Percentiles rank a stretch among this genome's conserved stretches.
Conservation (phyloP, 2,888 invertebrate genomes). For the Synanthedon tipuliformis region DNA sequence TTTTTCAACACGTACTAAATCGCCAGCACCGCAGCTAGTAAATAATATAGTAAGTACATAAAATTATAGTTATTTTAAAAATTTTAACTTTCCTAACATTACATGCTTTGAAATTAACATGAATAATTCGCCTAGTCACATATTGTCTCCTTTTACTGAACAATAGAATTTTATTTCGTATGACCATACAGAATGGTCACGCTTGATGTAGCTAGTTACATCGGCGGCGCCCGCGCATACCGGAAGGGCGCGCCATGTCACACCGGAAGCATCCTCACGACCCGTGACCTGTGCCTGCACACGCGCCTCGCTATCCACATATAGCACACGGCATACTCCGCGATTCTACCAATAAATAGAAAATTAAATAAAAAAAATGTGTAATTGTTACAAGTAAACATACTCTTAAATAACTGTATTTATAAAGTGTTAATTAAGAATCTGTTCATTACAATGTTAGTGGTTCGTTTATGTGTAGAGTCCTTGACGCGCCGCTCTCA, state of each 20-base stretch:
- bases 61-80: too few relatives aligned
- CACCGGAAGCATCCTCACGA: slow-evolving; percentile 52
- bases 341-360: too few relatives aligned
- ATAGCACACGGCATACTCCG: slow-evolving; percentile 35
- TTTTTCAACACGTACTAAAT: too few relatives aligned
- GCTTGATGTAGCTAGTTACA: slow-evolving; percentile 33
- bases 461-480: slow-evolving; percentile 19
- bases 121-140: background rate
- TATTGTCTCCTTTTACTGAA: slow-evolving; percentile 7
- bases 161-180: slow-evolving; percentile 40
- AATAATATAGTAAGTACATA: too few relatives aligned
- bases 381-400: too few relatives aligned
- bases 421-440: background rate
- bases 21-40: too few relatives aligned
- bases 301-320: slow-evolving; percentile 40
- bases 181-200: slow-evolving; percentile 33
- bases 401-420: too few relatives aligned
- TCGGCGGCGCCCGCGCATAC: slow-evolving; percentile 47
- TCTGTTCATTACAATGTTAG: background rate
- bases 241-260: slow-evolving; percentile 62
- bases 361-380: too few relatives aligned
- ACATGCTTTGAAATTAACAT: background rate
- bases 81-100: too few relatives aligned
- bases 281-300: slow-evolving; percentile 51
- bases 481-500: slow-evolving; percentile 11